Percentiles rank a stretch among this genome's conserved stretches.
Conservation (phyloP, 2,888 invertebrate species). For the Timandra comae region DNA sequence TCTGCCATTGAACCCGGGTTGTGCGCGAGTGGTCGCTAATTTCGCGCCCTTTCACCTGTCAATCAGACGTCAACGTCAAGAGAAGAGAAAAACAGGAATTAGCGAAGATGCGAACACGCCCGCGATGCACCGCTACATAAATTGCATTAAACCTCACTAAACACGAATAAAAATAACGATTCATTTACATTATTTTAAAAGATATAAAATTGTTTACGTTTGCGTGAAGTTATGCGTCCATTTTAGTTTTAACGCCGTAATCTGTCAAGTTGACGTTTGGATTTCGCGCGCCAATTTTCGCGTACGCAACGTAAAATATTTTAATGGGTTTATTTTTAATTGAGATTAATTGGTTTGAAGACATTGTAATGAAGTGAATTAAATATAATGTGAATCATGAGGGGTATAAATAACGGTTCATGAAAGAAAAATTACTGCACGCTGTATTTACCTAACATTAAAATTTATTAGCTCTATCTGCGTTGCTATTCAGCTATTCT, state of each 20-base stretch:
- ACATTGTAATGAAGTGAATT: constrained; percentile 16
- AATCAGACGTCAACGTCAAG: constrained; percentile 57
- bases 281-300: constrained; percentile 36
- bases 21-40: constrained; percentile 46
- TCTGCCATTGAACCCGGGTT: constrained; percentile 26
- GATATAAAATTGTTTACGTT: constrained; percentile 34
- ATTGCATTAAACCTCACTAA: constrained; percentile 33
- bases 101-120: constrained; percentile 36
- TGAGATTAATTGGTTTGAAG: constrained; percentile 36
- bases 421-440: too few species aligned
- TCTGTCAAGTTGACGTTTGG: constrained; percentile 48
- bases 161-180: constrained; percentile 33
- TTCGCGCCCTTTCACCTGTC: constrained; percentile 73
- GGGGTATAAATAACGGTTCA: too few species aligned
- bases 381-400: too few species aligned
- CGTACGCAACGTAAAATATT: constrained; percentile 5
- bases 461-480: too few species aligned
- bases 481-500: too few species aligned
- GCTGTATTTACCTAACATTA: too few species aligned
- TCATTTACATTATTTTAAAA: constrained; percentile 37
- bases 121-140: constrained; percentile 34
- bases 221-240: constrained; percentile 32
- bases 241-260: constrained; percentile 53
- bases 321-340: constrained; percentile 28
- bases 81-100: constrained; percentile 42